These are phyloP conservation scores for Laticauda laticaudata DNA, from an alignment of 2,113 vertebrate genomes.

Conservation along the genomic window DNA sequence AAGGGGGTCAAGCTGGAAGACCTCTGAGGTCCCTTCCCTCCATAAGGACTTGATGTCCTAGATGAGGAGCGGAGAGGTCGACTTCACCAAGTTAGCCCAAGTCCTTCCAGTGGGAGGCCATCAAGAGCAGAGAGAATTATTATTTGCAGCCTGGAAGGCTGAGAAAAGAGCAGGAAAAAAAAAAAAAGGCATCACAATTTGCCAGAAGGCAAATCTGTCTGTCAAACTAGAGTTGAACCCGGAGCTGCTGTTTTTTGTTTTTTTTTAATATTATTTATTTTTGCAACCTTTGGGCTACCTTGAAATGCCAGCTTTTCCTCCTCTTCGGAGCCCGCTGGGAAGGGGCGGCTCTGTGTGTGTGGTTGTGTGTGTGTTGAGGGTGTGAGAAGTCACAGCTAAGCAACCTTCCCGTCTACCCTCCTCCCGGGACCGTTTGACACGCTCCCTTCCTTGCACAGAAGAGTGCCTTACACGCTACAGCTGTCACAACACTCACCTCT, in stretches of 20 bases:
- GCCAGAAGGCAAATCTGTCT: too few species aligned
- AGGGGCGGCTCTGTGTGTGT: neutral
- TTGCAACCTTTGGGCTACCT: too few species aligned
- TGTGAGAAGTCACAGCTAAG: neutral
- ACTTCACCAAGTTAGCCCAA: too few species aligned
- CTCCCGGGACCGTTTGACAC: constrained; percentile 3
- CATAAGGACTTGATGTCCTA: too few species aligned
- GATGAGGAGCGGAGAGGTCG: neutral
- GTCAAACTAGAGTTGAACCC: neutral
- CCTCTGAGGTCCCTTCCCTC: neutral
- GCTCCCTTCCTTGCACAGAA: neutral
- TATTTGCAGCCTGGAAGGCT: neutral
- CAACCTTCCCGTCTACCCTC: too few species aligned
- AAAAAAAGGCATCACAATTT: neutral
- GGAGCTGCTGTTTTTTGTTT: neutral
- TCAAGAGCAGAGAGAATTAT: neutral
- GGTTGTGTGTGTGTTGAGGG: neutral
- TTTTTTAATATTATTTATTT: too few species aligned
- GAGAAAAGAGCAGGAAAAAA: too few species aligned
- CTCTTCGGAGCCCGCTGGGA: neutral
- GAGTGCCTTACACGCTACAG: neutral
- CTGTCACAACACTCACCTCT: constrained; percentile 14
- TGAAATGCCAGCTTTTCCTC: too few species aligned
- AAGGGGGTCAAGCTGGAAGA: neutral
- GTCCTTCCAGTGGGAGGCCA: too few species aligned